phyloP scores from a whole-genome alignment of 1,140 invertebrate species.

The Cryptotermes secundus region DNA sequence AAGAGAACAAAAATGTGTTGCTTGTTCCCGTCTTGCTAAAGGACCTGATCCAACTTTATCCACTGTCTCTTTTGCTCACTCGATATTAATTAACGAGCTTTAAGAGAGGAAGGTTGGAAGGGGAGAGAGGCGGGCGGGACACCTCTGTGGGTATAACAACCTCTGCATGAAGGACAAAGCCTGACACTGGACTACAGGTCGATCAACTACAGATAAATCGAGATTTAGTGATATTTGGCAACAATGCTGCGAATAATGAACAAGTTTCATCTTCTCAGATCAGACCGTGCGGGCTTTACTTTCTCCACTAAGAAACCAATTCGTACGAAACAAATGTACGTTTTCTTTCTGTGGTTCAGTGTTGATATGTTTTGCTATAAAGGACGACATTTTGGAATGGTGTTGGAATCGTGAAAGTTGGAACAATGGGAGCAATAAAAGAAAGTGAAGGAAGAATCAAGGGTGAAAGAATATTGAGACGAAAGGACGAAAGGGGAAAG shows the following conservation, averaged over 20 bases:
- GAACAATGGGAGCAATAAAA: neutral
- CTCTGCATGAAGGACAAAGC: neutral
- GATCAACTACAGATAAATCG: conserved; percentile 17
- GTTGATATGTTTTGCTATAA: no score
- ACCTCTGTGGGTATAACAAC: neutral
- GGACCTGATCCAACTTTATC: conserved; percentile 18
- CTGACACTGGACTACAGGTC: neutral
- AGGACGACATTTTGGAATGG: neutral
- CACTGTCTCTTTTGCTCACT: conserved; percentile 7
- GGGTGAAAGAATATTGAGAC: no score
- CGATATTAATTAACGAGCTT: conserved; percentile 17
- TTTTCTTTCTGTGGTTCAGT: no score
- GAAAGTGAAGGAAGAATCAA: neutral
- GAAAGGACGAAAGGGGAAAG: neutral
- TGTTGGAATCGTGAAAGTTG: neutral
- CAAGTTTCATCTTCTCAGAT: neutral
- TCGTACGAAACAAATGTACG: no score
- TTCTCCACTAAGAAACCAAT: no score
- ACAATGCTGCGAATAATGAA: neutral
- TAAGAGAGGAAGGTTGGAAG: neutral
- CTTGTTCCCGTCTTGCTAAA: neutral
- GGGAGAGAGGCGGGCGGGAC: neutral
- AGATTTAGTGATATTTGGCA: conserved; percentile 11
- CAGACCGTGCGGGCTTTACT: neutral
- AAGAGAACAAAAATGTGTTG: neutral